Evolutionary conservation across 2,888 invertebrate genomes (phyloP).

Genomic region (Tridacna crocea): DNA sequence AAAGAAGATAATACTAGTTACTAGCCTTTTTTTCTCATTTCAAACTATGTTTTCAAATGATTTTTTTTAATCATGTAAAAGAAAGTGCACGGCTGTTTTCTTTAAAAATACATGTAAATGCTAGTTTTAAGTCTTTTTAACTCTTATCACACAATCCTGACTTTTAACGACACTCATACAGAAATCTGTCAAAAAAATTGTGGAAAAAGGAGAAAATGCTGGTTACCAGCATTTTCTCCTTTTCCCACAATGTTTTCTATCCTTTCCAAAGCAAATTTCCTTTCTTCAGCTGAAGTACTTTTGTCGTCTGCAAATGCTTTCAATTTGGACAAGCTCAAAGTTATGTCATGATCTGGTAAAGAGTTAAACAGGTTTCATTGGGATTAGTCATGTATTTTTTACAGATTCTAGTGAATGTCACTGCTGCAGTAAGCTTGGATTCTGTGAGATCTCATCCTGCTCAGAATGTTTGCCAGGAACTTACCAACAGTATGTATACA

Average conservation of each 20-base stretch:
- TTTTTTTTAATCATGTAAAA: too few relatives aligned
- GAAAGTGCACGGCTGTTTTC: too few relatives aligned
- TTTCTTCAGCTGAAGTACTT: neutral
- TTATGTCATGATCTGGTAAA: neutral
- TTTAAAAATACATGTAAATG: too few relatives aligned
- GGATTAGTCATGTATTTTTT: neutral
- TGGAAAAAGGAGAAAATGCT: neutral
- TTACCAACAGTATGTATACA: conserved; percentile 39
- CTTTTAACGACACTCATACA: neutral
- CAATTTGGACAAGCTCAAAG: neutral
- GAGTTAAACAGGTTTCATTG: neutral
- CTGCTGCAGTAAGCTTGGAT: conserved; percentile 36
- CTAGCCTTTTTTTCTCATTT: too few relatives aligned
- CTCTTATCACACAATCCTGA: too few relatives aligned
- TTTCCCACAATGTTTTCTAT: neutral
- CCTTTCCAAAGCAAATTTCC: neutral
- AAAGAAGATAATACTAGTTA: too few relatives aligned
- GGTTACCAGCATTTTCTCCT: neutral
- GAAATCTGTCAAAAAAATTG: neutral
- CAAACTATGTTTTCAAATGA: too few relatives aligned
- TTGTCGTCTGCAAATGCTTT: neutral
- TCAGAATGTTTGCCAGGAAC: conserved; percentile 34
- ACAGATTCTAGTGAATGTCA: conserved; percentile 39
- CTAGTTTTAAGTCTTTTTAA: neutral
- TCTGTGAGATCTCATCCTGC: conserved; percentile 35